These are phyloP conservation scores for Ormyrus thymus DNA, from an alignment of 2,888 invertebrate genomes.

Conservation along the genomic window DNA sequence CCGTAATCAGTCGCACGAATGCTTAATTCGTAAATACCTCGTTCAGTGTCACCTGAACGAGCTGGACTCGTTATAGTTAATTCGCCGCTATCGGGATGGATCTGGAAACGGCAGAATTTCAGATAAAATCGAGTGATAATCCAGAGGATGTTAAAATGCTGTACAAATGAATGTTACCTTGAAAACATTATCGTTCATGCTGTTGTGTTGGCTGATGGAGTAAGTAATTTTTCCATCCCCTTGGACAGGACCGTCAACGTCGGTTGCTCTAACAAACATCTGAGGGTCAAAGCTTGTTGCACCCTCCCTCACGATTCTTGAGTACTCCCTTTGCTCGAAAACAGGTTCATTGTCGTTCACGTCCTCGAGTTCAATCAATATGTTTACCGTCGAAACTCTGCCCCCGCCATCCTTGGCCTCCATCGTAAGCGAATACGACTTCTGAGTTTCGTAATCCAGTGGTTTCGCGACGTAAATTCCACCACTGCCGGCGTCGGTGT, in stretches of 20 bases:
- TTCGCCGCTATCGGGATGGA: slow-evolving; percentile 84
- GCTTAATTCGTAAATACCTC: slow-evolving; percentile 83
- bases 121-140: background rate
- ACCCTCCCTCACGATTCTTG: slow-evolving; percentile 85
- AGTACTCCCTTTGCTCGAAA: slow-evolving; percentile 84
- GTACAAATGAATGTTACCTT: slow-evolving; percentile 59
- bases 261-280: slow-evolving; percentile 85
- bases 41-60: slow-evolving; percentile 84
- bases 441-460: slow-evolving; percentile 88
- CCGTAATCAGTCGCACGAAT: slow-evolving; percentile 85
- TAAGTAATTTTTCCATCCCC: slow-evolving; percentile 83
- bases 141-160: background rate
- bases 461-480: slow-evolving; percentile 80
- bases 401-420: slow-evolving; percentile 90
- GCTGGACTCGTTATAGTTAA: slow-evolving; percentile 80
- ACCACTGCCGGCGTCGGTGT: slow-evolving; percentile 81
- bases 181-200: slow-evolving; percentile 78
- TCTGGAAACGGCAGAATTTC: slow-evolving; percentile 63
- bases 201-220: slow-evolving; percentile 82
- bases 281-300: slow-evolving; percentile 87
- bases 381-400: slow-evolving; percentile 81
- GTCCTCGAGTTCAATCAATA: slow-evolving; percentile 84
- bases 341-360: slow-evolving; percentile 86
- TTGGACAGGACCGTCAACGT: slow-evolving; percentile 84
- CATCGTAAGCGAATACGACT: slow-evolving; percentile 86